phyloP scores from a whole-genome alignment of 1,140 invertebrate genomes.

The Rhopalosiphum maidis region DNA sequence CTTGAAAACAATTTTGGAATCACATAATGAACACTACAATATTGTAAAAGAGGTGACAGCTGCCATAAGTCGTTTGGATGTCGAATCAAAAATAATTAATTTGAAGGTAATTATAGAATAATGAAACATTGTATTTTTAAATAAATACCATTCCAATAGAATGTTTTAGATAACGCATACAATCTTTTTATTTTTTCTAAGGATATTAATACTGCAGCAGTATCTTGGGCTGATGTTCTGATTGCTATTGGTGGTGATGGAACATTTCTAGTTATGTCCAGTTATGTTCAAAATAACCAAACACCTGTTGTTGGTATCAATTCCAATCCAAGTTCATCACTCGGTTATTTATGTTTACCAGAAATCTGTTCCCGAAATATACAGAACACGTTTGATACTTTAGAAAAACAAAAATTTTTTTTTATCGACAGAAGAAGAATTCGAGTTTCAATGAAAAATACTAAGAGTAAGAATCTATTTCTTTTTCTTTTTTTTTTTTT shows the following conservation, averaged over 20 bases:
- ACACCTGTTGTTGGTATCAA: slow-evolving; percentile 97
- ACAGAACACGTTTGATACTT: slow-evolving; percentile 60
- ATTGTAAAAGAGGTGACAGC: slow-evolving; percentile 50
- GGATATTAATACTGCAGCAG: slow-evolving; percentile 47
- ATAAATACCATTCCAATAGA: neutral
- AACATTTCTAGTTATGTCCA: slow-evolving; percentile 94
- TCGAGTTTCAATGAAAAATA: slow-evolving; percentile 51
- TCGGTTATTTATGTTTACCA: slow-evolving; percentile 90
- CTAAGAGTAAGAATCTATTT: slow-evolving; percentile 25
- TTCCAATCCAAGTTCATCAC: slow-evolving; percentile 93
- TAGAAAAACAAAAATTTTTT: slow-evolving; percentile 44
- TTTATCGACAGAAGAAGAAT: slow-evolving; percentile 39
- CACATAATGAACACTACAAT: slow-evolving; percentile 54
- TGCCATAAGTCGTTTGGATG: slow-evolving; percentile 35
- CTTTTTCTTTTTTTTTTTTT: neutral
- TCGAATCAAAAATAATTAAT: slow-evolving; percentile 52
- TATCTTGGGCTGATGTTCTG: slow-evolving; percentile 90
- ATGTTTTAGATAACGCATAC: neutral
- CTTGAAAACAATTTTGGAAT: slow-evolving; percentile 37
- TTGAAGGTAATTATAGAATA: slow-evolving; percentile 34
- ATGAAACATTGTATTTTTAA: neutral
- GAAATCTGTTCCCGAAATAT: slow-evolving; percentile 74
- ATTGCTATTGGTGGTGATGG: slow-evolving; percentile 97
- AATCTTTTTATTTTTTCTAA: slow-evolving; percentile 1
- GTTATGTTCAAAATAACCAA: slow-evolving; percentile 74